Conservation (phyloP, 1,140 invertebrate genomes). For the Lepidurus packardi region DNA sequence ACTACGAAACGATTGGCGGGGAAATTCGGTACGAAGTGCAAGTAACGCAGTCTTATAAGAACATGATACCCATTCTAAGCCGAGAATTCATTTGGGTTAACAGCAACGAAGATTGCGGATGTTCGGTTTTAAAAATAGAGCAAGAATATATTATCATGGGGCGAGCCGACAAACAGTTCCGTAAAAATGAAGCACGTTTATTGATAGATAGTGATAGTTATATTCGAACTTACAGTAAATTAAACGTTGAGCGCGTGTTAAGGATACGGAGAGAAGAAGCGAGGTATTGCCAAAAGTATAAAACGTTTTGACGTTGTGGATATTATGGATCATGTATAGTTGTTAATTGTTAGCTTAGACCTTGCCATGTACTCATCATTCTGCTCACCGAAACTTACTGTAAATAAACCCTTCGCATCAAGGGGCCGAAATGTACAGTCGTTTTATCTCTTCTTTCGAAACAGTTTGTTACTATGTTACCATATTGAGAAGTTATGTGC, state of each 20-base stretch:
- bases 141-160: constrained; percentile 39
- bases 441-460: background rate
- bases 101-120: constrained; percentile 35
- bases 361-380: background rate
- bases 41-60: constrained; percentile 38
- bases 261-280: constrained; percentile 36
- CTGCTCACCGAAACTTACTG: background rate
- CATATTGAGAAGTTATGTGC: too few species aligned
- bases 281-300: constrained; percentile 37
- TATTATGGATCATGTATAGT: constrained; percentile 7
- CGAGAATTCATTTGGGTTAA: constrained; percentile 38
- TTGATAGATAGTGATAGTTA: constrained; percentile 37
- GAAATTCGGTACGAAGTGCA: constrained; percentile 39
- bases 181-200: constrained; percentile 37
- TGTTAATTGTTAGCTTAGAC: background rate
- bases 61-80: constrained; percentile 36
- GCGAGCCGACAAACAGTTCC: constrained; percentile 35
- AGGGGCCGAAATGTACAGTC: background rate
- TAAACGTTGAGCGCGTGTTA: constrained; percentile 36
- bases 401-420: constrained; percentile 19
- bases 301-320: constrained; percentile 17
- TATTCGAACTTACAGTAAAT: constrained; percentile 36
- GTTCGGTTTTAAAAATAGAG: constrained; percentile 34
- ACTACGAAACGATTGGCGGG: constrained; percentile 37
- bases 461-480: too few species aligned